Base-by-base conservation (phyloP, 1,140 invertebrate species). In the Euura lappo region DNA sequence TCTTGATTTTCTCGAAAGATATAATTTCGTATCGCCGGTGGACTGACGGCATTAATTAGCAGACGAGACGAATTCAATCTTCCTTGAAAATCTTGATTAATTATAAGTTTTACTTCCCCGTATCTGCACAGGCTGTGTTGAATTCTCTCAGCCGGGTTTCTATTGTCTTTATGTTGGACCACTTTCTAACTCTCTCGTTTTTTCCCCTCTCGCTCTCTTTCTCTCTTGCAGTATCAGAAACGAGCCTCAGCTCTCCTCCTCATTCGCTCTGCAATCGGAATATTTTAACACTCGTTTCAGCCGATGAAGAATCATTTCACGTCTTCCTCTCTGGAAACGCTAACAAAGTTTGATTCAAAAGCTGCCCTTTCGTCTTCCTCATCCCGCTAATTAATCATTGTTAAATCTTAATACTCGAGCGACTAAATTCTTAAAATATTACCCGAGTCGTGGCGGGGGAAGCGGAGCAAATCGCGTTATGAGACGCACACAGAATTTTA, bases 41-140 rank as follows among this genome's bases (percentile, higher is more conserved):
- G 28, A 47, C 67, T 69, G 68, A 70, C 65, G 71, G 71, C 71
- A 75, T 75, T 72, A 75, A 75, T 75, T 75, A 75, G 74, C 64
- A 65, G 70, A 44, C 74, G 44, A 65, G 65, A 65, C 42, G 64
- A 75, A 75, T 75, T 75, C 71, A 75, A 75, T 75, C 71, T 71
- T 45, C 43, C 46, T 69, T 60, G 64, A 73, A 70, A 75, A 70
- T 75, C 74, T 73, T 75, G 74, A 72, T 75, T 73, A 73, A 75
- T 75, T 70, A 47, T 51, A 47, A 68, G 28, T 75, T 60, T 60
- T 5, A 60, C 51, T 60, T n/a, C 3, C 13, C 46, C 68, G 28
- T 28, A 28, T 28, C 28, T 28, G 28, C 28, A 28, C 28, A 28
- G 28, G 28, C 28, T 28, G 28, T 28, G 28, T 28, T 28, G 0